A percentile compares a stretch with the other conserved stretches of the same genome.
Evolutionary conservation across 2,113 vertebrate species (phyloP).

Genomic region (Rynchops niger): DNA sequence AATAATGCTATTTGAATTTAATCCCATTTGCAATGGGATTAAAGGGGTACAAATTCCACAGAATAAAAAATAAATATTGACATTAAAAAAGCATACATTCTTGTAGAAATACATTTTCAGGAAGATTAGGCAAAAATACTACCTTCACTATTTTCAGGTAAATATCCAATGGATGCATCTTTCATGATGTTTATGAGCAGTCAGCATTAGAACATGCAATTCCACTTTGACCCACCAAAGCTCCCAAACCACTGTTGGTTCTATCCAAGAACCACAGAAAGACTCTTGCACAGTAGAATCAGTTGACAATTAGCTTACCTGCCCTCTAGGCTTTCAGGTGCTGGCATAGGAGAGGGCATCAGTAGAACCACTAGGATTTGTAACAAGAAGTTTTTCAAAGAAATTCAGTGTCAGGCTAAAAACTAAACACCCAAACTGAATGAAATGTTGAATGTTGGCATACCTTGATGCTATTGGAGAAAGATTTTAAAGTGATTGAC

Average conservation of each 20-base stretch:
- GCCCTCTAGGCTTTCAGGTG: neutral
- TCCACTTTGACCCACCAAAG: neutral
- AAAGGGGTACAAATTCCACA: neutral
- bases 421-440: neutral
- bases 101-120: neutral
- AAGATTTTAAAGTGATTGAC: neutral
- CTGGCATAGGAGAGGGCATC: neutral
- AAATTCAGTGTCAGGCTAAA: neutral
- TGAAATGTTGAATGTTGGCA: neutral
- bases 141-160: neutral
- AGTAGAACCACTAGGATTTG: neutral
- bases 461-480: neutral
- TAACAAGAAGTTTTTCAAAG: neutral
- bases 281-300: neutral
- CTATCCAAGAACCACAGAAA: neutral
- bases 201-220: neutral
- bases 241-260: neutral
- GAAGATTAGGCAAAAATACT: neutral
- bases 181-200: neutral
- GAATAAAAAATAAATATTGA: neutral
- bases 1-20: neutral
- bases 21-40: neutral
- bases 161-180: neutral
- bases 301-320: slow-evolving; percentile 1
- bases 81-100: neutral